Percentiles rank a stretch among this genome's conserved stretches.
These are phyloP conservation scores for Grus americana DNA, from an alignment of 2,113 vertebrate species.

Conservation along the genomic window DNA sequence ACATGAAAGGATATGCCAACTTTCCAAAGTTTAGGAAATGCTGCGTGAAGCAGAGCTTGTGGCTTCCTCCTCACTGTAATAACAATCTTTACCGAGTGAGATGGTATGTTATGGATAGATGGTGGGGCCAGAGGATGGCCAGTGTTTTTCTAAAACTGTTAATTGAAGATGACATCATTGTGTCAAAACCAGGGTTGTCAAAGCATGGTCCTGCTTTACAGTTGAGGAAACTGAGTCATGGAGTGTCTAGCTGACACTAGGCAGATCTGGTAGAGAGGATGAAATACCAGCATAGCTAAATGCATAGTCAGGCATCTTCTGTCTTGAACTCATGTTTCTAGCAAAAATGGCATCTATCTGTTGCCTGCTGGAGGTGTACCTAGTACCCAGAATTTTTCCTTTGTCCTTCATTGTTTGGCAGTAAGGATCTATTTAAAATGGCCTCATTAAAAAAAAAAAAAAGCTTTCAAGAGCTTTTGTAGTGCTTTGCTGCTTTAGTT, in stretches of 20 bases:
- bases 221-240: conserved; percentile 8
- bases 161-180: background rate
- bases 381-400: background rate
- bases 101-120: background rate
- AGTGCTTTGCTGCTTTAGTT: background rate
- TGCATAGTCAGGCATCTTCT: background rate
- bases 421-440: background rate
- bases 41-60: background rate
- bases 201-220: background rate
- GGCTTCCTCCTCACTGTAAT: background rate
- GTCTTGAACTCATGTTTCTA: background rate
- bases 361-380: background rate
- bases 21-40: background rate
- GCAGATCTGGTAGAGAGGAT: background rate
- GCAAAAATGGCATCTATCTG: background rate
- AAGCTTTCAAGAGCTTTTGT: background rate
- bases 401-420: background rate
- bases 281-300: background rate
- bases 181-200: background rate
- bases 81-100: background rate
- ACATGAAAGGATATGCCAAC: background rate
- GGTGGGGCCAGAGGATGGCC: background rate
- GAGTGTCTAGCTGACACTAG: background rate
- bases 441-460: background rate
- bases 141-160: background rate